Conservation (phyloP, 2,888 invertebrate genomes). For the Sesia bembeciformis region DNA sequence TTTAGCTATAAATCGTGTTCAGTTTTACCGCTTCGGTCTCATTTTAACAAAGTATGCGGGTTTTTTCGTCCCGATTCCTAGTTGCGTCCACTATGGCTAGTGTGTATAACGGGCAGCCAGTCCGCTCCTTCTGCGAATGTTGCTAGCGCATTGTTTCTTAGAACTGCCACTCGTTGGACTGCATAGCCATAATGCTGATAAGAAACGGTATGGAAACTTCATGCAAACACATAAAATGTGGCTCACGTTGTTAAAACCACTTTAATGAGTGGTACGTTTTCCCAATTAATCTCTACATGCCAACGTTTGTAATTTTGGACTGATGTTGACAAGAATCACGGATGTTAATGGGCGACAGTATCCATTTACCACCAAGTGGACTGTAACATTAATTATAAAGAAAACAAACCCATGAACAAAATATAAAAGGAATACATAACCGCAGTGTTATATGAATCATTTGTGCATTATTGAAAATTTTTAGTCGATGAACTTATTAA, state of each 20-base stretch:
- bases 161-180: conserved; percentile 53
- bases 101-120: conserved; percentile 48
- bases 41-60: conserved; percentile 59
- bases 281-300: too few species aligned
- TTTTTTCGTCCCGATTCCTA: conserved; percentile 64
- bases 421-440: too few species aligned
- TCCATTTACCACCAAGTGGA: too few species aligned
- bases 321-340: too few species aligned
- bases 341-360: too few species aligned
- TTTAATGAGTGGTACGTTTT: not conserved
- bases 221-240: not conserved
- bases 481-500: too few species aligned
- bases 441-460: too few species aligned
- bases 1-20: conserved; percentile 55
- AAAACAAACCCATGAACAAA: too few species aligned
- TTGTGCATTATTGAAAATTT: too few species aligned
- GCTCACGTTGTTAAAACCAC: not conserved
- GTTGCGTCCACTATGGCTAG: conserved; percentile 43
- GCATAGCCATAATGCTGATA: conserved; percentile 17
- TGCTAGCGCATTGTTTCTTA: conserved; percentile 61
- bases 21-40: conserved; percentile 45
- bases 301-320: too few species aligned
- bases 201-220: not conserved
- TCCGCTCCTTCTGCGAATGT: conserved; percentile 66
- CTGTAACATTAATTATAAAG: too few species aligned